Percentiles rank a stretch among this genome's conserved stretches.
phyloP scores from a whole-genome alignment of 2,797 vertebrate species.

The Molossus molossus region DNA sequence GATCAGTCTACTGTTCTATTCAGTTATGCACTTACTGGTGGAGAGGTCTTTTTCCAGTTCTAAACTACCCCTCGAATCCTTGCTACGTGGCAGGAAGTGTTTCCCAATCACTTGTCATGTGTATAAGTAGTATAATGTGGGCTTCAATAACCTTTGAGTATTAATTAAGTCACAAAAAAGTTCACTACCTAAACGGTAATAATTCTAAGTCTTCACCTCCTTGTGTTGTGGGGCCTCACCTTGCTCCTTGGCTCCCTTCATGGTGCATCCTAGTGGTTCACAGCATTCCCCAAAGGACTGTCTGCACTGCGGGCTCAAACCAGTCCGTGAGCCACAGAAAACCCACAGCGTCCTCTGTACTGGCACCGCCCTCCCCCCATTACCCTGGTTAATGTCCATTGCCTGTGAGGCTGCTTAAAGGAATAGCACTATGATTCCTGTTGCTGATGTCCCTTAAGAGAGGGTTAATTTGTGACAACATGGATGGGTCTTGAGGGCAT shows the following conservation, averaged over 20 bases:
- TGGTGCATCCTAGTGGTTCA: not conserved
- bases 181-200: not conserved
- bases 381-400: not conserved
- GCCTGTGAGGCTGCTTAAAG: not conserved
- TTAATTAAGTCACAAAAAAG: not conserved
- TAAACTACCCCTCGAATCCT: not conserved
- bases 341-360: not conserved
- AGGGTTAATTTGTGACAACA: not conserved
- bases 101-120: not conserved
- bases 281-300: not conserved
- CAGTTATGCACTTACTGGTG: not conserved
- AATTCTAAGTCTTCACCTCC: not conserved
- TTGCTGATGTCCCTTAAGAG: not conserved
- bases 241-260: not conserved
- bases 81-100: not conserved
- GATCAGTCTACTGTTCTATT: not conserved
- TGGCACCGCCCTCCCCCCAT: not conserved
- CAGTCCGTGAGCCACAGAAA: not conserved
- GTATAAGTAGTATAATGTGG: not conserved
- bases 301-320: not conserved
- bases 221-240: not conserved
- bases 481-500: not conserved
- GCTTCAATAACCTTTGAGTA: not conserved
- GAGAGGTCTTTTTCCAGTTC: not conserved
- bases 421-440: not conserved